Percentiles rank a stretch among this genome's conserved stretches.
Evolutionary conservation across 2,797 vertebrate species (phyloP).

Genomic region (Odontamblyopus rebecca): DNA sequence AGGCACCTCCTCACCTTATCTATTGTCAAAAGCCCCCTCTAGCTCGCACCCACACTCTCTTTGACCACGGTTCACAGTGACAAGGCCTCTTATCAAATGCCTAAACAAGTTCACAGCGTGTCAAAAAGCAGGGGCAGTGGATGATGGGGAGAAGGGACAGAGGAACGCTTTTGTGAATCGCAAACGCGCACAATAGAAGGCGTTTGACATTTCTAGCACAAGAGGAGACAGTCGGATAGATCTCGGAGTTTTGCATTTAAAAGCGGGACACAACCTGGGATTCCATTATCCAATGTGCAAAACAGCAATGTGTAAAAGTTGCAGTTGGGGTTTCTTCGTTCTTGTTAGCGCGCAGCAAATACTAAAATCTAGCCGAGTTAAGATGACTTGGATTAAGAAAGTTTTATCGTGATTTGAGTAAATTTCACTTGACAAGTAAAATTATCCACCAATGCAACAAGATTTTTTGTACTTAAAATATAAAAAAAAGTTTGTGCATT

Average conservation of each 20-base stretch:
- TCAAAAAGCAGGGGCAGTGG: conserved; percentile 35
- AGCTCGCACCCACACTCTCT: conserved; percentile 54
- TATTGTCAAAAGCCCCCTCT: conserved; percentile 60
- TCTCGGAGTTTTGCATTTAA: not conserved
- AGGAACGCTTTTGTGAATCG: conserved; percentile 31
- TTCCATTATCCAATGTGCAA: not conserved
- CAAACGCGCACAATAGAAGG: conserved; percentile 31
- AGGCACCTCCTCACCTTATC: conserved; percentile 56
- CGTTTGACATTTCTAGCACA: conserved; percentile 52
- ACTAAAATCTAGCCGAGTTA: no score
- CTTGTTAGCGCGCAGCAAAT: no score
- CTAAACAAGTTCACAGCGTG: conserved; percentile 48
- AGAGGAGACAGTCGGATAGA: conserved; percentile 22
- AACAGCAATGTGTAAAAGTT: not conserved
- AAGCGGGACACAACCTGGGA: conserved; percentile 4
- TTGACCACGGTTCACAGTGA: conserved; percentile 58
- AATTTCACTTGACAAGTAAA: no score
- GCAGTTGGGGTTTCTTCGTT: not conserved
- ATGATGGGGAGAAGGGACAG: conserved; percentile 11
- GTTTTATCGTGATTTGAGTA: no score
- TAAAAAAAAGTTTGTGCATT: no score
- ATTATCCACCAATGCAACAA: no score
- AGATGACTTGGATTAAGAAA: no score
- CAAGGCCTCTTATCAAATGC: conserved; percentile 55
- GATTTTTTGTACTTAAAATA: no score